phyloP scores from a whole-genome alignment of 2,888 invertebrate genomes.

The Synergus laeviventris region DNA sequence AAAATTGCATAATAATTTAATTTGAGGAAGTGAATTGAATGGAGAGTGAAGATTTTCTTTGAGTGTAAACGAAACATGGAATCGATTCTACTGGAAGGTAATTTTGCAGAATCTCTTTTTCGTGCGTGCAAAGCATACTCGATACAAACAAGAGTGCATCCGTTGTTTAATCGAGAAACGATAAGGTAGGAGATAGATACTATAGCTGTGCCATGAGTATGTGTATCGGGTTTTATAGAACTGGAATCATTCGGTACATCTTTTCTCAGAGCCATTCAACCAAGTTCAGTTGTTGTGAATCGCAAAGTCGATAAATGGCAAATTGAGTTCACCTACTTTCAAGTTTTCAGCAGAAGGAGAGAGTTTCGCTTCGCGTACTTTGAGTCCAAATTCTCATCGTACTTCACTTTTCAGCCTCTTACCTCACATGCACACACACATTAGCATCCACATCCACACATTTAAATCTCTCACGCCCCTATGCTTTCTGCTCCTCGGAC shows the following conservation, averaged over 20 bases:
- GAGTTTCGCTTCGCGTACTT: conserved; percentile 15
- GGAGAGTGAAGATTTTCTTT: neutral
- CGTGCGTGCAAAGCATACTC: conserved; percentile 11
- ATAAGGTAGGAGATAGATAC: neutral
- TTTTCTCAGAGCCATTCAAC: conserved; percentile 32
- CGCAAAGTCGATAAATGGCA: conserved; percentile 47
- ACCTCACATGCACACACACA: neutral
- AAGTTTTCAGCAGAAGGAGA: conserved; percentile 30
- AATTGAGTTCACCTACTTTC: conserved; percentile 46
- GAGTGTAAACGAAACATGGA: neutral
- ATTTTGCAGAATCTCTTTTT: conserved; percentile 20
- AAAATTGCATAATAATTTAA: neutral
- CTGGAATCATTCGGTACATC: conserved; percentile 35
- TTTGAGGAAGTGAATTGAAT: neutral
- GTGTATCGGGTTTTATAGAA: conserved; percentile 11
- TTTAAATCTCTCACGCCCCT: neutral
- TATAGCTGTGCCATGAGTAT: neutral
- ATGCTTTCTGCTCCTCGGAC: neutral
- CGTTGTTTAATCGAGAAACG: conserved; percentile 33
- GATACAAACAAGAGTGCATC: conserved; percentile 4
- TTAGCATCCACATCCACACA: neutral
- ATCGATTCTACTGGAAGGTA: neutral
- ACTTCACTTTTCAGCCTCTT: conserved; percentile 1
- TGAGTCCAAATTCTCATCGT: neutral
- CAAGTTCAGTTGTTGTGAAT: conserved; percentile 42